Evolutionary conservation across 2,797 vertebrate species (phyloP), one percentile per base, ranked within the genome.

Genomic region (Enteromius paludinosus): DNA sequence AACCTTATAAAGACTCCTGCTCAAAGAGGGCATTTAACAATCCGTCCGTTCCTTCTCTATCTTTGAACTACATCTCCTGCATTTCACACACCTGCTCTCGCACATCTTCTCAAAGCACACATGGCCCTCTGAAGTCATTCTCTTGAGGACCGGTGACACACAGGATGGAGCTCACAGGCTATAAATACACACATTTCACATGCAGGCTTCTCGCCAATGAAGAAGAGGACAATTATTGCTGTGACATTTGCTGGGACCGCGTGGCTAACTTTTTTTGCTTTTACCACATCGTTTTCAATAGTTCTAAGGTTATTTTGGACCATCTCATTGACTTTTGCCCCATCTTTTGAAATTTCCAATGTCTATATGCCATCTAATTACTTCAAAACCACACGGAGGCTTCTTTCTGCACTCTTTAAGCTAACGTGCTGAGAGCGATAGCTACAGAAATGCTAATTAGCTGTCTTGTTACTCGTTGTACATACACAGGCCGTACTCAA

Each of bases 181-280:
- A 94, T 92, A 93, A 94, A 95, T 93, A 95, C 90, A 92, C 84
- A 86, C 85, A 89, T 92, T 91, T 87, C 83, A 88, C 81, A 73
- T 80, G 61, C 86, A 47, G 73, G 78, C 89, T 90, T 81, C 80
- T 91, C 91, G 87, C 89, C 88, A 87, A 85, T 87, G 90, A 91
- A 87, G 88, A 88, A 90, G 89, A 71, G 91, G 90, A 90, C 94
- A 94, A 95, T 95, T 94, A 94, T 92, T 92, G 87, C 85, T 82
- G 81, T 92, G 91, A 89, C 90, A 92, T 94, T 94, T 93, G 90
- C 84, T 87, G 91, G 90, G 89, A 91, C 89, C 78, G 87, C 90
- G 90, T 89, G 83, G 90, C 90, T 92, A 90, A 89, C 88, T 89
- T 91, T 93, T 91, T 92, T 41, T 41, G 35, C 93, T 94, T 90